phyloP scores from a whole-genome alignment of 2,797 vertebrate genomes.

The Clarias laeviceps region DNA sequence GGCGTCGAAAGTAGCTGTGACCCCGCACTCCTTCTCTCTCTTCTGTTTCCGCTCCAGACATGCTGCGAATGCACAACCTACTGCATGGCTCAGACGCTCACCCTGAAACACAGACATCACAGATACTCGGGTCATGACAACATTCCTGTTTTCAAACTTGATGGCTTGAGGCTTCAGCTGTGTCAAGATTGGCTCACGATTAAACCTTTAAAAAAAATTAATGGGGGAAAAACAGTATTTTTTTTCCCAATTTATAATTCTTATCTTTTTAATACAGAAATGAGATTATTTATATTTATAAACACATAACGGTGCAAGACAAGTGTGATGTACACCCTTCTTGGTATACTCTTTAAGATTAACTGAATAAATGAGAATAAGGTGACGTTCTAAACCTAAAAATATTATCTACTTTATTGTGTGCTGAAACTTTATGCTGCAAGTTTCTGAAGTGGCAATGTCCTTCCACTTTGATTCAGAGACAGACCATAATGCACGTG shows the following conservation, averaged over 20 bases:
- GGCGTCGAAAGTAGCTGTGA: conserved; percentile 97
- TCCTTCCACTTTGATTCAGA: neutral
- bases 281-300: neutral
- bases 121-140: neutral
- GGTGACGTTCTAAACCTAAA: neutral
- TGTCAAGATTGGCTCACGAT: neutral
- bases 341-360: neutral
- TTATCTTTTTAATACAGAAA: neutral
- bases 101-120: conserved; percentile 74
- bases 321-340: neutral
- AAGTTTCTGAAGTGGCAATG: neutral
- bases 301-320: neutral
- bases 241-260: neutral
- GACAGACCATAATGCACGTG: neutral
- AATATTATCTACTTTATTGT: too few species aligned
- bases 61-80: conserved; percentile 96
- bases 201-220: neutral
- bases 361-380: neutral
- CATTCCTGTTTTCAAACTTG: neutral
- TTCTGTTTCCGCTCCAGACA: conserved; percentile 98
- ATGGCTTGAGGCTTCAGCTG: neutral
- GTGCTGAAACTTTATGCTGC: neutral
- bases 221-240: neutral
- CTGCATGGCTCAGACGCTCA: conserved; percentile 94
- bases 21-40: conserved; percentile 97